Evolutionary conservation across 2,113 vertebrate genomes (phyloP), one percentile per base, ranked within the genome.

Genomic region (Tyto alba): DNA sequence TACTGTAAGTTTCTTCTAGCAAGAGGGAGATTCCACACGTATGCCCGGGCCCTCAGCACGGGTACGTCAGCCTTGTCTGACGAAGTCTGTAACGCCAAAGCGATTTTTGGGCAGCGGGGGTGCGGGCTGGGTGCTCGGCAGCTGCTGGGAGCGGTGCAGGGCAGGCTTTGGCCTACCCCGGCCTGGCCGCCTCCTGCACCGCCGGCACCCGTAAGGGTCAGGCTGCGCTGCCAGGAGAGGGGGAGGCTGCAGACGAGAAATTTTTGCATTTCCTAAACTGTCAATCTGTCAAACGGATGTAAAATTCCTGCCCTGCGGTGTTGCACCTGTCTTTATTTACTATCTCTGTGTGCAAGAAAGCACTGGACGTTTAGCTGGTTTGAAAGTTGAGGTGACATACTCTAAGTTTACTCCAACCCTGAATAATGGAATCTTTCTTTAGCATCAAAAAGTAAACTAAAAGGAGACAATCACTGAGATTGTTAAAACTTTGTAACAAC

Each of bases 401-500:
- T 78, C 38, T 8, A 47, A 45, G 30, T 60, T 92, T 86, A 66
- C 7, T 60, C 27, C 25, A 23, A 13, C 14, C 38, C 56, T 26
- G 41, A 92, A 63, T 30, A 85, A 72, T 5, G 13, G 67, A 71
- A 81, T 82, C 56, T 78, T 60, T 60, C 40, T 30, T 64, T 36
- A 79, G 50, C 29, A 93, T 86, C 79, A 72, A 82, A 78, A 62
- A 2, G 10, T 57, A 74, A 84, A 50, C 62, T 47, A 59, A 62
- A 84, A 19, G 3, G 52, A 81, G 36, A 84, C 86, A 69, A 60
- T 86, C 66, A 22, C 55, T 62, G 45, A 93, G 76, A 88, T 94
- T 83, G 91, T 74, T 68, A 90, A 88, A 95, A 81, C 69, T 96
- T 83, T 50, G 57, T 78, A 90, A 89, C 62, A 60, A 56, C 34